Evolutionary conservation across 2,113 vertebrate species (phyloP).

Genomic region (Rostratula benghalensis): DNA sequence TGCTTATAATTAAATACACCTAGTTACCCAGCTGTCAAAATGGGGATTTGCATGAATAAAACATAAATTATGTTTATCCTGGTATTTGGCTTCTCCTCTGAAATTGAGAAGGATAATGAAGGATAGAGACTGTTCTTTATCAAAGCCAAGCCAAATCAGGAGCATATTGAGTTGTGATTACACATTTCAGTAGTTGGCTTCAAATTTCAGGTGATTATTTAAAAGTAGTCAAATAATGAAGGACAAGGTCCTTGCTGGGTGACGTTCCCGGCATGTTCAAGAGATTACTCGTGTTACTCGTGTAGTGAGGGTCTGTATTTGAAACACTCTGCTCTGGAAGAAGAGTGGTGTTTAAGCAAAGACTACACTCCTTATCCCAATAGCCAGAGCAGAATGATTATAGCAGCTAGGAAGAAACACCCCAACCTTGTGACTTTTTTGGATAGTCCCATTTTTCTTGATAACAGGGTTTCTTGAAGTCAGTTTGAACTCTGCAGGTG

Average conservation of each 20-base stretch:
- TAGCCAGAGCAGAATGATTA: background rate
- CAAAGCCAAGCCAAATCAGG: background rate
- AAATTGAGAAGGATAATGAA: conserved; percentile 9
- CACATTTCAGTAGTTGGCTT: background rate
- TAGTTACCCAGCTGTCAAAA: conserved; percentile 5
- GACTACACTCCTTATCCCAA: background rate
- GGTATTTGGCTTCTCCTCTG: conserved; percentile 32
- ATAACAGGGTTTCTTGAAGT: background rate
- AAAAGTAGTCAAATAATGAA: background rate
- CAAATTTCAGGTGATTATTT: background rate
- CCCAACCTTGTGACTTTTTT: background rate
- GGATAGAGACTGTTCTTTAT: background rate
- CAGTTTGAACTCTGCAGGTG: background rate
- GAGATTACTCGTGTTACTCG: background rate
- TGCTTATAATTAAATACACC: background rate
- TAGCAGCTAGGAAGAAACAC: background rate
- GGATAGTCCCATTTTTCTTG: background rate
- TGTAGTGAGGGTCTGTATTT: background rate
- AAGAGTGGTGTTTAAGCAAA: background rate
- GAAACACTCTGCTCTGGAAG: background rate
- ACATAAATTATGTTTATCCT: conserved; percentile 18
- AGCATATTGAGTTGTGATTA: background rate
- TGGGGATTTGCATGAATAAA: conserved; percentile 13
- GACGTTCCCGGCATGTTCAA: background rate
- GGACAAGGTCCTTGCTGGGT: background rate